Evolutionary conservation across 2,113 vertebrate genomes (phyloP), one percentile per base, ranked within the genome.

Genomic region (Fukomys damarensis): DNA sequence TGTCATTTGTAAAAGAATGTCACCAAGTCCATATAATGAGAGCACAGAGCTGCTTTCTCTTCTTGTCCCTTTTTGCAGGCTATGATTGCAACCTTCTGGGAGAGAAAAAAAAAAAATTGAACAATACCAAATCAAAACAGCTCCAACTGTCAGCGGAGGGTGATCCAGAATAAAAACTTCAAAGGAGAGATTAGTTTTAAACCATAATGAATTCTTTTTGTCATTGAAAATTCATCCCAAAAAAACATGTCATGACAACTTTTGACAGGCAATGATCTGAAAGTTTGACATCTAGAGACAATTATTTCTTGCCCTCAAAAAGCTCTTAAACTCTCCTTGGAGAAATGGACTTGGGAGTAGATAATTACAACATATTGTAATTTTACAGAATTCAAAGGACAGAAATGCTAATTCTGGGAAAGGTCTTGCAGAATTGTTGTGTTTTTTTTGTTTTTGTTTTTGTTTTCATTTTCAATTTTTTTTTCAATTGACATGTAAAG

Each of bases 121-220:
- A 91, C 80, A 96, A 95, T 76, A 95, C 74, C 52, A 94, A 96
- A 93, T 92, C 86, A 96, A 95, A 94, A n/a, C 41, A 89, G 49
- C 35, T 96, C 80, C 94, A 95, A 84, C 89, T 96, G 89, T 96
- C 94, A 87, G 80, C 43, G 43, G 63, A 94, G 32, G 43, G 54
- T 83, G 77, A 87, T 82, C 83, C 61, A 96, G 83, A 93, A 95
- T 88, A 95, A 89, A 94, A 96, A 84, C 82, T 86, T 66, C 77
- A 59, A 92, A 92, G 72, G 79, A 92, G 52, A 88, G 41, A 86
- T 91, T 85, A 56, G 3, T 88, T 85, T 95, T 43, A 97, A 97
- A 81, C 26, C 58, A 92, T 95, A 94, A 93, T 92, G 63, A 88
- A 90, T 95, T 93, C 79, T 86, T 54, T 91, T 86, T 94, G 68